Evolutionary conservation across 2,113 vertebrate species (phyloP).

Genomic region (Tupaia chinensis): DNA sequence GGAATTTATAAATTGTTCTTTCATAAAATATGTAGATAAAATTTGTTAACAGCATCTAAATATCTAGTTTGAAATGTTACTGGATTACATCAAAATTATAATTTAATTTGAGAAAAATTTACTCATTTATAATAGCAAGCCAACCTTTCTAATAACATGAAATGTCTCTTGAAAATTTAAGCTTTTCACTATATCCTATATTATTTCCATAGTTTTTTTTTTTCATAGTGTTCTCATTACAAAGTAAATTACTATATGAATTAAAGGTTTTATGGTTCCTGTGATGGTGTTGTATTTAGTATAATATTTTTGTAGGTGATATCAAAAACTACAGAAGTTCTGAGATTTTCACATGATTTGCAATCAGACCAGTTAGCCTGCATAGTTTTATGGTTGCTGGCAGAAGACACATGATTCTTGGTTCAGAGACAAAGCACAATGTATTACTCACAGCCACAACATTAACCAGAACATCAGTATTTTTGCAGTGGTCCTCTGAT

Average conservation of each 20-base stretch:
- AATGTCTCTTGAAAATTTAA: conserved; percentile 5
- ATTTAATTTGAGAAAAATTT: background rate
- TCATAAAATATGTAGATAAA: background rate
- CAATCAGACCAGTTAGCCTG: background rate
- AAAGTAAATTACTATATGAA: background rate
- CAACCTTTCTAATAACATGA: background rate
- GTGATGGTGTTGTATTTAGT: background rate
- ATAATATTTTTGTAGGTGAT: background rate
- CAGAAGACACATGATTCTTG: background rate
- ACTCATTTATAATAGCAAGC: background rate
- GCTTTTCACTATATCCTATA: background rate
- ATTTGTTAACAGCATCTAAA: background rate
- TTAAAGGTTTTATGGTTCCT: background rate
- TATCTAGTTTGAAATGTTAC: background rate
- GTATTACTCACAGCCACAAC: background rate
- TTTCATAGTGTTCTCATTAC: background rate
- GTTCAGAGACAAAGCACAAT: background rate
- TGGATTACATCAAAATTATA: background rate
- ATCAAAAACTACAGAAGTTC: background rate
- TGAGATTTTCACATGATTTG: background rate
- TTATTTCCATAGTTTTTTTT: background rate
- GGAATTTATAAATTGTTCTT: background rate
- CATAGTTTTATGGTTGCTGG: background rate
- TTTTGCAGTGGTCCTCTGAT: background rate
- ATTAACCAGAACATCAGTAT: background rate